These are phyloP conservation scores for Tragelaphus strepsiceros DNA, from an alignment of 2,113 vertebrate genomes.

Conservation along the genomic window DNA sequence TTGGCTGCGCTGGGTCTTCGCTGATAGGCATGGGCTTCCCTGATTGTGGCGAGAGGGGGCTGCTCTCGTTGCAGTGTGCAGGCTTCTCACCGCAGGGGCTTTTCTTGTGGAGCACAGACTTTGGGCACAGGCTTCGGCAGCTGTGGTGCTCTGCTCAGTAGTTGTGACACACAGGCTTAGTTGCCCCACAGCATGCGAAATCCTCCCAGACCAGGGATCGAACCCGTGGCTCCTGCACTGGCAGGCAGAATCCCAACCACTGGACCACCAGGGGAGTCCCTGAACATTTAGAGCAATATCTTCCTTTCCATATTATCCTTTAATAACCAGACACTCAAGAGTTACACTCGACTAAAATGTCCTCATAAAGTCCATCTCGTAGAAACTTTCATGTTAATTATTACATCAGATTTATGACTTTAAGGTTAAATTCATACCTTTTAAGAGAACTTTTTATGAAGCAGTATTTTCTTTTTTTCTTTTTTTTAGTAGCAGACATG, in stretches of 20 bases:
- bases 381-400: neutral
- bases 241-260: neutral
- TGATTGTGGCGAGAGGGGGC: neutral
- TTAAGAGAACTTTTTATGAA: neutral
- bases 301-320: neutral
- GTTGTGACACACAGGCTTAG: neutral
- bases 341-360: neutral
- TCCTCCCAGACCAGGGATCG: neutral
- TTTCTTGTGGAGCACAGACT: neutral
- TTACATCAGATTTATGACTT: neutral
- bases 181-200: neutral
- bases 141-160: neutral
- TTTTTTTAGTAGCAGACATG: neutral
- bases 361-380: neutral
- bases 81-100: neutral
- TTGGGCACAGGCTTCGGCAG: neutral
- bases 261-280: neutral
- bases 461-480: neutral
- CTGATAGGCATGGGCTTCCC: neutral
- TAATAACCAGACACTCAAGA: neutral
- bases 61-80: neutral
- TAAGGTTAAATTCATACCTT: neutral
- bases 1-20: neutral
- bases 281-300: neutral
- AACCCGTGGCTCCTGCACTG: neutral